These are phyloP conservation scores for Mythimna impura DNA, from an alignment of 2,888 invertebrate genomes.

Conservation along the genomic window DNA sequence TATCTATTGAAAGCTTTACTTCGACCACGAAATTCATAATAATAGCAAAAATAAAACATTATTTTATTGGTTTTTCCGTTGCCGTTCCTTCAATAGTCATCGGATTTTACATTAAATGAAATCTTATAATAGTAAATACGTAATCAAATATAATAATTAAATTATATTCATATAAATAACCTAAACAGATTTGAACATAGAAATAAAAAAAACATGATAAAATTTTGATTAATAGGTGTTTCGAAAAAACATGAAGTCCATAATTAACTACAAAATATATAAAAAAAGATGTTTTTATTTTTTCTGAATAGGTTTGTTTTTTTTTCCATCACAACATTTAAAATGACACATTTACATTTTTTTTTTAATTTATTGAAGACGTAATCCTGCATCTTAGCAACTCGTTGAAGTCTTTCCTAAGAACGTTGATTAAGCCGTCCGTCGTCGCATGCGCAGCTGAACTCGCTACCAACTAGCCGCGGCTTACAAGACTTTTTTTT, in stretches of 20 bases:
- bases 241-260: not conserved
- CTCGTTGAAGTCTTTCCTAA: conserved; percentile 71
- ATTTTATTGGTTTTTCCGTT: conserved; percentile 23
- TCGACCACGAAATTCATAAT: not conserved
- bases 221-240: no score
- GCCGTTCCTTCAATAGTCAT: not conserved
- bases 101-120: conserved; percentile 24
- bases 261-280: not conserved
- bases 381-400: conserved; percentile 16
- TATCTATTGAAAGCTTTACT: not conserved
- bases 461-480: conserved; percentile 11
- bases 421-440: conserved; percentile 51
- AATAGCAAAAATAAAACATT: not conserved
- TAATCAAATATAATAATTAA: not conserved
- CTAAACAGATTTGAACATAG: not conserved
- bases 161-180: no score
- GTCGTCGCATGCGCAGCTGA: conserved; percentile 30
- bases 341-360: not conserved
- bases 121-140: not conserved
- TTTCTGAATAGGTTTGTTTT: no score
- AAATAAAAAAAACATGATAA: not conserved
- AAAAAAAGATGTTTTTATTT: not conserved
- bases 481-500: conserved; percentile 32
- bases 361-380: not conserved
- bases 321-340: not conserved